Evolutionary conservation across 2,797 vertebrate genomes (phyloP), one percentile per base, ranked within the genome.

Genomic region (Trachops cirrhosus): DNA sequence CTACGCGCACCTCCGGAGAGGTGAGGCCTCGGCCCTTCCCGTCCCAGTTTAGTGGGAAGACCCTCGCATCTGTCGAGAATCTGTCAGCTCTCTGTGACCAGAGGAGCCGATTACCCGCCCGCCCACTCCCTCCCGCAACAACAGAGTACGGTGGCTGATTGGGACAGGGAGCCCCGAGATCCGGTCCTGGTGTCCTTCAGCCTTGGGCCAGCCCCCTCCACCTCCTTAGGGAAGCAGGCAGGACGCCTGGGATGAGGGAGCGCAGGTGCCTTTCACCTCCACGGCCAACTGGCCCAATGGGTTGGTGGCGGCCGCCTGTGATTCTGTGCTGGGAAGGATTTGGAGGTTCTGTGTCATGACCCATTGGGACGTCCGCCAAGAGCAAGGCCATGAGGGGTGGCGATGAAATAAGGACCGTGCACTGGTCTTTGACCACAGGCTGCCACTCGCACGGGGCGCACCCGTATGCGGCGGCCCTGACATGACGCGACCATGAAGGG

Each of bases 1-100:
- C 98, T 99, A 99, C 96, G 98, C 99, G 0, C 99, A 99, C 97
- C 99, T 99, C 26, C 98, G 99, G 96, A 99, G 97, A 99, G 99
- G 99, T 99, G 97, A 98, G 97, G 85, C 93, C 29, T 9, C 9
- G 1, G n/a, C 59, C 24, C 70, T 74, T 26, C 39, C 73, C 32
- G 19, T 46, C 71, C 67, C 12, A 1, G 0, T 3, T 39, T 32
- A 22, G 68, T 11, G n/a, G 82, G 57, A 70, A 64, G 62, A 50
- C 11, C 32, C 64, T 50, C 68, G 11, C 2, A 15, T 41, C 59
- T 3, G 14, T 41, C 3, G 48, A 50, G 37, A 52, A 15, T 48
- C 57, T 46, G 67, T 26, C 19, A 11, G 12, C 39, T 39, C 67
- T 64, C 79, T 57, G 2, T 34, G 59, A 34, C 79, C 11, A 54